Conservation (phyloP, 1,140 invertebrate genomes). For the Thrips palmi region DNA sequence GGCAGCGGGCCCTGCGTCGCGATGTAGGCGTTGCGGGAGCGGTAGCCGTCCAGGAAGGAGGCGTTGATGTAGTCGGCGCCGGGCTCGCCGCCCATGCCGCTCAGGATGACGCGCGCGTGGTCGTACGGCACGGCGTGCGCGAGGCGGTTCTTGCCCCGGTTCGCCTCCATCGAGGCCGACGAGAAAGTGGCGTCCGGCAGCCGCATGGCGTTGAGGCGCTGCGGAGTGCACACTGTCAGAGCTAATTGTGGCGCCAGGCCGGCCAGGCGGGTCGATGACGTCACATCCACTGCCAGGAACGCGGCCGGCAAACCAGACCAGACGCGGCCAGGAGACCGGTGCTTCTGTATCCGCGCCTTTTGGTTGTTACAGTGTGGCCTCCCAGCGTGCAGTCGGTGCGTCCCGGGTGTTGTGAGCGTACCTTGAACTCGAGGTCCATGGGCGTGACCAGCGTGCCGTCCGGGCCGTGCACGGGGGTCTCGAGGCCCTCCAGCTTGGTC, state of each 20-base stretch:
- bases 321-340: constrained; percentile 89
- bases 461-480: constrained; percentile 71
- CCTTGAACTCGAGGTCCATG: constrained; percentile 97
- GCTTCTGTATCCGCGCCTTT: constrained; percentile 83
- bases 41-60: constrained; percentile 90
- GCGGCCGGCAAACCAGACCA: no score
- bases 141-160: no score
- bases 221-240: no score
- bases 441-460: constrained; percentile 82
- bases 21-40: constrained; percentile 85
- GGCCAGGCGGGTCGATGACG: no score
- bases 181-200: no score
- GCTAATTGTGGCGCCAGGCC: no score
- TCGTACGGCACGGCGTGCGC: constrained; percentile 97
- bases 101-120: constrained; percentile 81
- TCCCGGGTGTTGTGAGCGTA: no score
- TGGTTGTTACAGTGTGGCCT: constrained; percentile 87
- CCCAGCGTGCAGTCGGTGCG: no score
- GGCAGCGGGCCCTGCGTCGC: constrained; percentile 92
- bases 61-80: constrained; percentile 99
- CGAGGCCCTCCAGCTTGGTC: constrained; percentile 77
- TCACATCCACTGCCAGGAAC: no score
- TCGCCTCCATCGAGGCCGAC: no score
- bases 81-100: constrained; percentile 77
- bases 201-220: no score